These are phyloP conservation scores for Agelas oroides DNA, from an alignment of 37 sponge, comb jelly and placozoan genomes.

Conservation along the genomic window DNA sequence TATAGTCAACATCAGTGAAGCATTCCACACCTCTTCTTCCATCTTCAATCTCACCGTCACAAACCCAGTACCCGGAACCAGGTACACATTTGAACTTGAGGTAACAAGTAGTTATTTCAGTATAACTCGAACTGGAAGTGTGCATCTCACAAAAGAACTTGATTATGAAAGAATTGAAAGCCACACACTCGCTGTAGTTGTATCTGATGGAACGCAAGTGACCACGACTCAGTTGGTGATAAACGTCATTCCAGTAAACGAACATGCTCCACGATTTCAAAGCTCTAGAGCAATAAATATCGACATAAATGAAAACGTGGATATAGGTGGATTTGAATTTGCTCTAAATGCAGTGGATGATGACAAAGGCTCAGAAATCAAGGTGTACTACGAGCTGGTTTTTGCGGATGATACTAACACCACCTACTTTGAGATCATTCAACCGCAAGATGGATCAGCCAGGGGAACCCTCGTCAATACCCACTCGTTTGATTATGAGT, in stretches of 20 bases:
- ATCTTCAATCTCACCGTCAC: slow-evolving; percentile 20
- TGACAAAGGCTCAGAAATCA: slow-evolving; percentile 19
- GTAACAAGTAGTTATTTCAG: background rate
- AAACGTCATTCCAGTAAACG: slow-evolving; percentile 54
- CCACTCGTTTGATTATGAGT: slow-evolving; percentile 39
- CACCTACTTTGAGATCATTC: slow-evolving; percentile 17
- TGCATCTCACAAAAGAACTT: slow-evolving; percentile 10
- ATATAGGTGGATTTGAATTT: background rate
- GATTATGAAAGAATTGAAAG: slow-evolving; percentile 27
- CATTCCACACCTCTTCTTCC: background rate
- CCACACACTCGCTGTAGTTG: slow-evolving; percentile 5
- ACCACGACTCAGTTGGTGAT: background rate
- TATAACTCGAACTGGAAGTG: slow-evolving; percentile 8
- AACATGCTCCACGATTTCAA: slow-evolving; percentile 31
- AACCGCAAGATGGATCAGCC: background rate
- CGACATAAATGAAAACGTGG: slow-evolving; percentile 12
- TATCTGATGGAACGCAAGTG: background rate
- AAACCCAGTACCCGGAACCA: slow-evolving; percentile 10
- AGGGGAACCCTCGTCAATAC: slow-evolving; percentile 25
- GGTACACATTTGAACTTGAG: slow-evolving; percentile 23
- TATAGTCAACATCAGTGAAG: slow-evolving; percentile 27
- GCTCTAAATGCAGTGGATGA: slow-evolving; percentile 29
- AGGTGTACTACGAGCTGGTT: slow-evolving; percentile 6
- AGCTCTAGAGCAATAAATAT: background rate
- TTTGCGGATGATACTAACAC: background rate